phyloP scores from a whole-genome alignment of 1,140 invertebrate species.

The Hycleus phaleratus region DNA sequence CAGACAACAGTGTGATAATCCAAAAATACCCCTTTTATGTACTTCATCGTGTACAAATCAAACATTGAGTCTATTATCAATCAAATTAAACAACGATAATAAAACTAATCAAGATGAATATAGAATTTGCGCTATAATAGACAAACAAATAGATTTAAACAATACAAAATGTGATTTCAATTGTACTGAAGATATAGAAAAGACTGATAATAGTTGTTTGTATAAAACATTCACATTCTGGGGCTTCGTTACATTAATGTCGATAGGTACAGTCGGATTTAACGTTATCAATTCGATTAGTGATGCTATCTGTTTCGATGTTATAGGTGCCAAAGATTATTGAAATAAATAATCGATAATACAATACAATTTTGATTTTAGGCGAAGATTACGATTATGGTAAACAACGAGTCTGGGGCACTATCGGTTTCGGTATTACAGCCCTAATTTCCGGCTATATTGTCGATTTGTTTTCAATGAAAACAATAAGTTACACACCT shows the following conservation, averaged over 20 bases:
- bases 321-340: conserved; percentile 50
- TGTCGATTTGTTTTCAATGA: conserved; percentile 50
- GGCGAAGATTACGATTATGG: conserved; percentile 61
- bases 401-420: conserved; percentile 70
- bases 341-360: background rate
- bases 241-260: conserved; percentile 62
- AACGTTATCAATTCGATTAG: conserved; percentile 70
- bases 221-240: conserved; percentile 50
- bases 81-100: too few species aligned
- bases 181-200: background rate
- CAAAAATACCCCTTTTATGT: too few species aligned
- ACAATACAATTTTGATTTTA: conserved; percentile 13
- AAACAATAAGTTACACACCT: conserved; percentile 58
- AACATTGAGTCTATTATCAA: too few species aligned
- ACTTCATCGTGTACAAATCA: too few species aligned
- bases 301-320: conserved; percentile 74
- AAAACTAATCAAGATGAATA: too few species aligned
- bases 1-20: too few species aligned
- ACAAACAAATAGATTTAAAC: too few species aligned
- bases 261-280: conserved; percentile 63
- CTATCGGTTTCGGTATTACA: conserved; percentile 63
- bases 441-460: conserved; percentile 58
- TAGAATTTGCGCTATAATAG: too few species aligned
- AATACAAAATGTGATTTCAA: too few species aligned
- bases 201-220: conserved; percentile 10